Conservation (phyloP, 2,113 vertebrate genomes). For the Tretioscincus oriximinensis region DNA sequence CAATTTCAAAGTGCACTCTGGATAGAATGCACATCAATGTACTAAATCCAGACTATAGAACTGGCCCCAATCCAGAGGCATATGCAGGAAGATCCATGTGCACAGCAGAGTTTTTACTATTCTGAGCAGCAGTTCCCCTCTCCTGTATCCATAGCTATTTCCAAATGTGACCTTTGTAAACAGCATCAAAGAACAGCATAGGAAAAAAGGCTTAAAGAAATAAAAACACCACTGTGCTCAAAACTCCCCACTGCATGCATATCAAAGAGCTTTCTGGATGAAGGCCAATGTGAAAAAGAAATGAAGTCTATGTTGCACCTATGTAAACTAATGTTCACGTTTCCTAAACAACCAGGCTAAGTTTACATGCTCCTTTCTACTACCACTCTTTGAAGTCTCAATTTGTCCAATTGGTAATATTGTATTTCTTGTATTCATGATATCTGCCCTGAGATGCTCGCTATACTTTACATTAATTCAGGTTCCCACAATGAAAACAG, state of each 20-base stretch:
- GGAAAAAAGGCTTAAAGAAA: neutral
- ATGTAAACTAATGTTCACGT: constrained; percentile 4
- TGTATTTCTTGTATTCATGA: neutral
- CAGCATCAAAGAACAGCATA: neutral
- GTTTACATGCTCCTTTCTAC: neutral
- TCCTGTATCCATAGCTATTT: constrained; percentile 6
- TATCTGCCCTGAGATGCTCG: neutral
- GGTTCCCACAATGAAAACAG: neutral
- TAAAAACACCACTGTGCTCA: constrained; percentile 8
- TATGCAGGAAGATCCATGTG: neutral
- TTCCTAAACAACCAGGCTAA: constrained; percentile 1
- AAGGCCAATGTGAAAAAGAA: neutral
- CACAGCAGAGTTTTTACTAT: constrained; percentile 10
- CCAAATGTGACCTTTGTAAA: constrained; percentile 3
- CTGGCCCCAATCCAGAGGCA: constrained; percentile 20
- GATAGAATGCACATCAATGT: constrained; percentile 76
- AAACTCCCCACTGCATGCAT: neutral
- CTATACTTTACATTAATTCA: neutral
- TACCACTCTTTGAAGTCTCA: neutral
- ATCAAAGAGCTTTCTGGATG: constrained; percentile 7
- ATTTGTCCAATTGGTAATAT: neutral
- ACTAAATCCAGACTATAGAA: constrained; percentile 74
- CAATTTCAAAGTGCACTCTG: constrained; percentile 78
- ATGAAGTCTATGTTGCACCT: constrained; percentile 58
- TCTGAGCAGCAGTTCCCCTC: neutral